Conservation (phyloP, 2,113 vertebrate genomes). For the Trogon surrucura region DNA sequence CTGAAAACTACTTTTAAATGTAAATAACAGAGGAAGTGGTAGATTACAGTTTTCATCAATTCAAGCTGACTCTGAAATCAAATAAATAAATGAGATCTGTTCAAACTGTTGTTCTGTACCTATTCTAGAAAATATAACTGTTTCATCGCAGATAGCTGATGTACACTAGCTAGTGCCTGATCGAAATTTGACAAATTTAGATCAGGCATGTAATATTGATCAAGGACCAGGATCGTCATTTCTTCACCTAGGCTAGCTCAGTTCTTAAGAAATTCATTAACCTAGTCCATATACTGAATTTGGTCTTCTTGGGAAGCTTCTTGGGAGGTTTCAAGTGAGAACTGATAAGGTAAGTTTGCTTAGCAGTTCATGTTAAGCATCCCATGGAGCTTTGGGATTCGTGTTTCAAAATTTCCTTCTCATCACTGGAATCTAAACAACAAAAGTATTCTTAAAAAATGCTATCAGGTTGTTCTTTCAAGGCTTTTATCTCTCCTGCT, state of each 20-base stretch:
- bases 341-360: not conserved
- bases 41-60: not conserved
- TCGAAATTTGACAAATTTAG: not conserved
- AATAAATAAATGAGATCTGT: not conserved
- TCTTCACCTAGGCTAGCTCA: not conserved
- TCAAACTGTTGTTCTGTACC: not conserved
- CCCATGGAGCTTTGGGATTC: not conserved
- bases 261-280: not conserved
- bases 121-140: not conserved
- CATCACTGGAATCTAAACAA: not conserved
- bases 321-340: not conserved
- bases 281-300: not conserved
- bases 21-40: not conserved
- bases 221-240: not conserved
- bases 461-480: not conserved
- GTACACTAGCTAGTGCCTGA: not conserved
- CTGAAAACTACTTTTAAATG: not conserved
- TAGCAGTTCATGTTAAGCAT: not conserved
- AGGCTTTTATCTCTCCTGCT: not conserved
- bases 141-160: not conserved
- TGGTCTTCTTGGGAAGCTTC: not conserved
- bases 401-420: not conserved
- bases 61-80: not conserved
- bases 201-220: not conserved
- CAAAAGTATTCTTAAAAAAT: not conserved